phyloP scores from a whole-genome alignment of 2,888 invertebrate species.

The Aricia artaxerxes region DNA sequence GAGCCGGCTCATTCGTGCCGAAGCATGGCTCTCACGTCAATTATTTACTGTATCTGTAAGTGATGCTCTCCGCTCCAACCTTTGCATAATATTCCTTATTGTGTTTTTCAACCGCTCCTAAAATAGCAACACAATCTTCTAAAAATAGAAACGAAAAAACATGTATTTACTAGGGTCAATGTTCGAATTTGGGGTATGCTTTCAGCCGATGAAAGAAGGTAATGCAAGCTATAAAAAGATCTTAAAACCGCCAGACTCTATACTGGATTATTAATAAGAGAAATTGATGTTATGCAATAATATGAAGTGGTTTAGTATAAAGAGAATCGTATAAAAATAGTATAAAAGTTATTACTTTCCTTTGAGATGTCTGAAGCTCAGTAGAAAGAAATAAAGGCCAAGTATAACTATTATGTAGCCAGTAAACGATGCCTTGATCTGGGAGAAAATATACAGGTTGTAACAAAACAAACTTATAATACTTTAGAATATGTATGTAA shows the following conservation, averaged over 20 bases:
- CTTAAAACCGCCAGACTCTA: neutral
- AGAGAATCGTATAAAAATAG: neutral
- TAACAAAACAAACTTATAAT: no score
- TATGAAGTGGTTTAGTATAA: neutral
- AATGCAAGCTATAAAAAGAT: neutral
- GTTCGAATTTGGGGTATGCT: neutral
- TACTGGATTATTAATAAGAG: constrained; percentile 6
- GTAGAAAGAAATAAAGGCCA: neutral
- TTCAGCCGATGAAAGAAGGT: neutral
- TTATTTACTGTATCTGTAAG: no score
- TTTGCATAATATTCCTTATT: no score
- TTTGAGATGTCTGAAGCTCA: neutral
- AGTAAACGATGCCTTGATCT: no score
- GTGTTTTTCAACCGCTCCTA: no score
- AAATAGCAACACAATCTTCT: neutral
- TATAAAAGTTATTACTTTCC: neutral
- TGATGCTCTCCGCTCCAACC: no score
- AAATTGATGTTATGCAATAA: neutral
- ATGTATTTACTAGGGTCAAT: neutral
- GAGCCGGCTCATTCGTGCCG: no score
- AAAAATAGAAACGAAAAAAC: constrained; percentile 5
- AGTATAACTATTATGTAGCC: neutral
- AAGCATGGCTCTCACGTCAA: no score
- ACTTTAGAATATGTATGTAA: no score
- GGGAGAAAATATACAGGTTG: no score